phyloP scores from a whole-genome alignment of 2,888 invertebrate genomes.

The Chrysolina oricalcia region DNA sequence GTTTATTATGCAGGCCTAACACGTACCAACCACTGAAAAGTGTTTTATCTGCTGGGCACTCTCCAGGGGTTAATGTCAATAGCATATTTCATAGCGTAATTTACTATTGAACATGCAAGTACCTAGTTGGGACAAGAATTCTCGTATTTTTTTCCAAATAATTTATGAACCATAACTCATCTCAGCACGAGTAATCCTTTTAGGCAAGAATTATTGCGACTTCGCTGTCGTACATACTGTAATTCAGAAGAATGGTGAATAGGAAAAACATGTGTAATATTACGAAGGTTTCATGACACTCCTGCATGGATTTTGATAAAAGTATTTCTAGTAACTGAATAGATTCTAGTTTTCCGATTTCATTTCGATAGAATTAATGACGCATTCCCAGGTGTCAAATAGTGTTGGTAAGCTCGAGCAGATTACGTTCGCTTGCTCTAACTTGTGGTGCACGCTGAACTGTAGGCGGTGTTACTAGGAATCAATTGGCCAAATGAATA shows the following conservation, averaged over 20 bases:
- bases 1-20: not conserved
- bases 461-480: no score
- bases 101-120: slow-evolving; percentile 9
- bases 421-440: no score
- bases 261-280: not conserved
- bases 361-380: no score
- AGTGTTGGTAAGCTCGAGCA: no score
- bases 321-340: no score
- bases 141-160: slow-evolving; percentile 6
- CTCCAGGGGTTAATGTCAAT: slow-evolving; percentile 1
- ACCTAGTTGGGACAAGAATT: not conserved
- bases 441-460: no score
- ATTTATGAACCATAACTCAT: slow-evolving; percentile 26
- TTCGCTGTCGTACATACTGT: not conserved
- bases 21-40: not conserved
- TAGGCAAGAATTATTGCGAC: not conserved
- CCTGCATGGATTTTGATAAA: not conserved
- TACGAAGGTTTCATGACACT: not conserved
- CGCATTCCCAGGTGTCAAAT: no score
- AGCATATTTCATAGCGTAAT: slow-evolving; percentile 7
- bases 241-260: not conserved
- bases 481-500: no score
- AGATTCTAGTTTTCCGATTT: no score
- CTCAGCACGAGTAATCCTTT: slow-evolving; percentile 25
- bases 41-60: not conserved